Evolutionary conservation across 2,113 vertebrate species (phyloP).

Genomic region (Tragelaphus imberbis): DNA sequence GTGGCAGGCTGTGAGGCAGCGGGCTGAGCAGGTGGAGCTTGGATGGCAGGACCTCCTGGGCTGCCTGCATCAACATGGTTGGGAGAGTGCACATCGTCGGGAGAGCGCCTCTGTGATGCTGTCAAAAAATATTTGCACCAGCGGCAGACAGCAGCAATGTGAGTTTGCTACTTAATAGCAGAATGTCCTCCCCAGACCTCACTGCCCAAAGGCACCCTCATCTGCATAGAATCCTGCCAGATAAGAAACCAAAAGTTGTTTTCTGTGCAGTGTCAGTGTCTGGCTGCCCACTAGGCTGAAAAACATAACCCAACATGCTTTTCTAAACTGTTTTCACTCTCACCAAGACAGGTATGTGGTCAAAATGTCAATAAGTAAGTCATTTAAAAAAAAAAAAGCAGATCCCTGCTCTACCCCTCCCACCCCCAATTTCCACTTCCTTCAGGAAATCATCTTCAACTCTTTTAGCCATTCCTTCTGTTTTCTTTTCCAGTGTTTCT

Average conservation of each 20-base stretch:
- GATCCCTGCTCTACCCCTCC: too few relatives aligned
- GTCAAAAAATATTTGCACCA: neutral
- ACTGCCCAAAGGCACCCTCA: neutral
- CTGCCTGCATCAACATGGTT: neutral
- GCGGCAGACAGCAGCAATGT: neutral
- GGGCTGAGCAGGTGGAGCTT: neutral
- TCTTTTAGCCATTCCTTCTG: neutral
- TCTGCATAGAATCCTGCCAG: neutral
- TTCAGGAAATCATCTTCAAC: neutral
- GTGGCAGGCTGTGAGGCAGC: neutral
- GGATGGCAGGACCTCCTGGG: neutral
- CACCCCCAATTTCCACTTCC: neutral
- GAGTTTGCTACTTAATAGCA: neutral
- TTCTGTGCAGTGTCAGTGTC: neutral
- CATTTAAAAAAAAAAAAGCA: neutral
- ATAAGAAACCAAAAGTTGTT: neutral
- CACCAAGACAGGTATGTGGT: neutral
- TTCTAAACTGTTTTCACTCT: neutral
- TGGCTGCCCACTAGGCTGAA: neutral
- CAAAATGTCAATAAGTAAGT: neutral
- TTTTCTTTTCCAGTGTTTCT: neutral
- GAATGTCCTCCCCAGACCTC: neutral
- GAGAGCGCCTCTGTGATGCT: neutral
- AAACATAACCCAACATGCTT: neutral
- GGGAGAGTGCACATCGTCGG: neutral